Evolutionary conservation across 2,113 vertebrate genomes (phyloP), one percentile per base, ranked within the genome.

Genomic region (Amblyopsis rosae): DNA sequence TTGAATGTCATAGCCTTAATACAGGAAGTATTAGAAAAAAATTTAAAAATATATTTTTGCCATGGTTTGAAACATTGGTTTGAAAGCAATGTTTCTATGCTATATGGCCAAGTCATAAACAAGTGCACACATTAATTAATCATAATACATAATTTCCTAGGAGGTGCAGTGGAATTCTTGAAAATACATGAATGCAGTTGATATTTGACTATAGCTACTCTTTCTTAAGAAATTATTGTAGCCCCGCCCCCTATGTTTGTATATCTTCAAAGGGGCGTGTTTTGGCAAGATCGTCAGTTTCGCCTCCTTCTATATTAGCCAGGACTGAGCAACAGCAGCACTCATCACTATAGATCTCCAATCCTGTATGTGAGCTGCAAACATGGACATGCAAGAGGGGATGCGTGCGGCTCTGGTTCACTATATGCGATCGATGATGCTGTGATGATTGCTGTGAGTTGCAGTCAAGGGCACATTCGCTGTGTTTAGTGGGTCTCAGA

Each of bases 311-410:
- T 48, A 3, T 49, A 32, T 26, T 58, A 59, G 86, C 86, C 76
- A 89, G 79, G 7, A 5, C 35, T 6, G 35, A 77, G 11, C 63
- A 48, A 4, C 9, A 62, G 53, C 64, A 63, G 41, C 50, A 13
- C 33, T 3, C 17, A 72, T 56, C 48, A 53, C n/a, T 67, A n/a
- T 11, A 45, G 48, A 54, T 57, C 67, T 69, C 2, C 26, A 66
- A 80, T 61, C 61, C 59, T 8, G 35, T 16, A 56, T 9, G 9
- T 55, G 55, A 51, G 76, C 48, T 60, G 64, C 79, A 72, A 64
- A 81, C 81, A 88, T 90, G 85, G 77, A 78, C 47, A 73, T 4
- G 69, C 62, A 72, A 60, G 55, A 3, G 41, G 35, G 1, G 59
- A 46, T 49, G 72, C 11, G 51, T 76, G 2, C 35, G 61, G 69